Evolutionary conservation across 1,140 invertebrate species (phyloP), one percentile per base, ranked within the genome.

Genomic region (Laupala kohalensis): DNA sequence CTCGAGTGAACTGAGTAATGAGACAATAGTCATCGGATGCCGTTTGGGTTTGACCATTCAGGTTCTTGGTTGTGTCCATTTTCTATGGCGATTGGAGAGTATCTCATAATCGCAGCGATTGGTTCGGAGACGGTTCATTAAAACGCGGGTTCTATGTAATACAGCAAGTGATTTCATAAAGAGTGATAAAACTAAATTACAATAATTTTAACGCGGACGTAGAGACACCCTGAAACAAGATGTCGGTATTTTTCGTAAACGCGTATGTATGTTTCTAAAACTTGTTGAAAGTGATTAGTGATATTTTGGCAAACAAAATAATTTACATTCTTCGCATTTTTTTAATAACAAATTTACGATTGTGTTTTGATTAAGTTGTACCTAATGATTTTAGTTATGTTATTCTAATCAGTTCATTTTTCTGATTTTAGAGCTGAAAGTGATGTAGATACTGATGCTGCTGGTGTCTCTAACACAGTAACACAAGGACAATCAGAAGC

Each of bases 401-500:
- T 28, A 28, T 69, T 28, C 24, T 19, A 30, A 25, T 71, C 64
- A 29, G 70, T 72, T n/a, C n/a, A n/a, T 75, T 71, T 69, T 74
- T 69, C 70, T 23, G 29, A 73, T 73, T 74, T 37, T 67, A 83
- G 82, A 69, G 81, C 82, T 26, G 82, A 81, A 24, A 81, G 82
- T 75, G 76, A 75, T 69, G 78, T 81, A 24, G 82, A 83, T 73
- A 81, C 78, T 4, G 82, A 84, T 74, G 23, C 68, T 13, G 82
- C 81, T 5, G 81, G 81, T 64, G 70, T 81, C 6, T 78, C 80
- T 74, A 81, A 81, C 71, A 78, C 81, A 12, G 80, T 80, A 15
- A 78, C 80, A 3, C 80, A 80, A 5, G 80, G 74, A 75, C 80
- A 81, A 0, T 74, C 79, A 64, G 87, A 90, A 73, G 87, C 89